Evolutionary conservation across 2,888 invertebrate genomes (phyloP), one percentile per base, ranked within the genome.

Genomic region (Erpobdella octoculata): DNA sequence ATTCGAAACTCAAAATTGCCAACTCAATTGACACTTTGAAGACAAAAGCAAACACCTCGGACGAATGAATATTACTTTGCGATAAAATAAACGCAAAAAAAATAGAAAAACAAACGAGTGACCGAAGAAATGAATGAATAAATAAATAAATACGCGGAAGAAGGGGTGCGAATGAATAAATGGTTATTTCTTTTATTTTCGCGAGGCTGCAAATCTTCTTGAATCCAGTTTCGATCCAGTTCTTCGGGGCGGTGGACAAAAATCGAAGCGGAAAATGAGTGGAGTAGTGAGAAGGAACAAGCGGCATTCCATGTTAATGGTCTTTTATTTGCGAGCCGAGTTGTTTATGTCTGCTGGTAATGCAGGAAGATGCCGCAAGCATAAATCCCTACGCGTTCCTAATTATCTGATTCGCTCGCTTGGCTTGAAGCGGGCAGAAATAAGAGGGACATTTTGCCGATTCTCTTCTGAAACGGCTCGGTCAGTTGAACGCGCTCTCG

Each of bases 401-500:
- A 53, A 53, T 53, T 53, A 53, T 53, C 53, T 53, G 53, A 53
- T 53, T 53, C 28, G 21, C 53, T n/a, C n/a, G 21, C 53, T 53
- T 53, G 21, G 53, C 53, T 28, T 53, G 21, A n/a, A n/a, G n/a
- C 21, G 21, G 28, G 21, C 9, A 53, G 21, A 28, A 53, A 21
- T 25, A 53, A 53, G 53, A 21, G 28, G 28, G 21, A 25, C 53
- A 25, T 53, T 53, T 53, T 15, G 21, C 28, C 53, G 28, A 25
- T 53, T 53, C 53, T 53, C 53, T 25, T 21, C 53, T 21, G 53
- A 53, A 53, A 53, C 28, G 28, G 53, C 28, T 53, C 53, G n/a
- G 53, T 53, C 28, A 53, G 53, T 12, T 28, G 53, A 53, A n/a
- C n/a, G 53, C 53, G 21, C 53, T 53, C 8, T 28, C 21, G 53